Percentiles rank a stretch among this genome's conserved stretches.
Evolutionary conservation across 2,888 invertebrate genomes (phyloP).

Genomic region (Adela reaumurella): DNA sequence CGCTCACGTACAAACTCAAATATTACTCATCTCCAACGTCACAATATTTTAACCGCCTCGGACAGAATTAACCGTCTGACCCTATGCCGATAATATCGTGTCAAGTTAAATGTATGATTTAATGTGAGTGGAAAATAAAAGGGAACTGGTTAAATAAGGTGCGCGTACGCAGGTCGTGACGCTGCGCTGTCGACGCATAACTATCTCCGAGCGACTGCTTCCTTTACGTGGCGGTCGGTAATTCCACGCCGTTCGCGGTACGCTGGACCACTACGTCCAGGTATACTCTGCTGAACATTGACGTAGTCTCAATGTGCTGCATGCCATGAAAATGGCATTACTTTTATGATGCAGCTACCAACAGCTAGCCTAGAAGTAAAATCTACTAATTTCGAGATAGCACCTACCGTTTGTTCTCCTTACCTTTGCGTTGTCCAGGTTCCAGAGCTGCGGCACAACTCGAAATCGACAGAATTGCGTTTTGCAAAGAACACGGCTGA

Average conservation of each 20-base stretch:
- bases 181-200: neutral
- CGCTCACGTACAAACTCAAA: conserved; percentile 23
- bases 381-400: too few species aligned
- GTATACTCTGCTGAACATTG: too few species aligned
- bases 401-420: too few species aligned
- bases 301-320: too few species aligned
- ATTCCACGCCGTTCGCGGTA: conserved; percentile 1
- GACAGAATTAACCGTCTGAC: conserved; percentile 34
- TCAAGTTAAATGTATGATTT: conserved; percentile 34
- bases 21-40: conserved; percentile 41
- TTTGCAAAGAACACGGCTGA: too few species aligned
- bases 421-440: too few species aligned
- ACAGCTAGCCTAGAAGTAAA: too few species aligned
- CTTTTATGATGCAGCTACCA: too few species aligned
- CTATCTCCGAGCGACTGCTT: neutral
- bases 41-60: conserved; percentile 41
- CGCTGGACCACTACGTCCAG: neutral
- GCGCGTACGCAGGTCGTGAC: conserved; percentile 3
- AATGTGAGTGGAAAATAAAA: conserved; percentile 25
- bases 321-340: too few species aligned
- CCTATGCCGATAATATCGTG: conserved; percentile 34
- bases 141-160: conserved; percentile 13
- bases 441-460: too few species aligned
- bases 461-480: too few species aligned
- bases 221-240: too few species aligned